phyloP scores from a whole-genome alignment of 2,888 invertebrate species.

The Diarsia dahlii region DNA sequence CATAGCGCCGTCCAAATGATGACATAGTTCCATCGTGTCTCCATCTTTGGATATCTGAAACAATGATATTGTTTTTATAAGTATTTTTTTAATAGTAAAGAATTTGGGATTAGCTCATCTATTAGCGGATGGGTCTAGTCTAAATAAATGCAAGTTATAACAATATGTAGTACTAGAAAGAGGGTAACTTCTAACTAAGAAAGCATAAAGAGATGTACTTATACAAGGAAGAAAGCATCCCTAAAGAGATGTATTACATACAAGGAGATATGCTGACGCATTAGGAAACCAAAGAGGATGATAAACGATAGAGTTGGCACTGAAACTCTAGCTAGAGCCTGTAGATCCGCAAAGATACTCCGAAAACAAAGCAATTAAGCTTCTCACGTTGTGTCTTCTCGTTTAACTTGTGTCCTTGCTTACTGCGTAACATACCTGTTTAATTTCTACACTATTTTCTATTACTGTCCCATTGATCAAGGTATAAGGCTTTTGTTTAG shows the following conservation, averaged over 20 bases:
- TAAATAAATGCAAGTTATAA: background rate
- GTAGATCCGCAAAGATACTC: background rate
- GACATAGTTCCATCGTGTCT: constrained; percentile 77
- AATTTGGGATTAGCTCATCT: background rate
- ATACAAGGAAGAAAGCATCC: too few species aligned
- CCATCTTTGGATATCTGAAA: constrained; percentile 82
- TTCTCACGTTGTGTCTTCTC: background rate
- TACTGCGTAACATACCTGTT: background rate
- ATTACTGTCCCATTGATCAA: background rate
- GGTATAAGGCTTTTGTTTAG: too few species aligned
- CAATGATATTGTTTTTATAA: constrained; percentile 58
- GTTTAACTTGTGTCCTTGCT: background rate
- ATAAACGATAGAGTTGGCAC: background rate
- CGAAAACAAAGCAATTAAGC: background rate
- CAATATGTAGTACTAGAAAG: background rate
- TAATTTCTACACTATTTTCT: background rate
- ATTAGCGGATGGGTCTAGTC: background rate
- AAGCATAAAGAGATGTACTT: background rate
- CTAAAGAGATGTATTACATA: background rate
- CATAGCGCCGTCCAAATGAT: constrained; percentile 73
- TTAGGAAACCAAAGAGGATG: too few species aligned
- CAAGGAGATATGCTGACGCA: background rate
- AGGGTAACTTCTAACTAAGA: background rate
- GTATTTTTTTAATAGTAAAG: background rate
- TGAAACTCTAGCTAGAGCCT: background rate